Percentiles rank a stretch among this genome's conserved stretches.
These are phyloP conservation scores for Brachionus angularis DNA, from an alignment of 1,140 invertebrate genomes.

Conservation along the genomic window DNA sequence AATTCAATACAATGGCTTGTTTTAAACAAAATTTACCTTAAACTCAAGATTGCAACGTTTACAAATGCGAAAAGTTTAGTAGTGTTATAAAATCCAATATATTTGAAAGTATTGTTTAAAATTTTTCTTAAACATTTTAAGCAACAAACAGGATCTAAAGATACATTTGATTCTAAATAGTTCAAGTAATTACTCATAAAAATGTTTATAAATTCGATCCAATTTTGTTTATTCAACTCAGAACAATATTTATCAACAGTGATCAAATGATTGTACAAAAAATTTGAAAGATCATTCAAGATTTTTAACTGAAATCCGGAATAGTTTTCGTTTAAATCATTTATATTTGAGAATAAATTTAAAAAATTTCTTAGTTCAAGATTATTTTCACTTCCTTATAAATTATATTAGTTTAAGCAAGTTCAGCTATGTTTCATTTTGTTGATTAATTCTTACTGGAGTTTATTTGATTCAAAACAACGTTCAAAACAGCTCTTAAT, in stretches of 20 bases:
- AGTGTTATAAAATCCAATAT: neutral
- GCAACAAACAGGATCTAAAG: neutral
- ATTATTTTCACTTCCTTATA: neutral
- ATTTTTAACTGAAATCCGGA: neutral
- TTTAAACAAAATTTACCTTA: neutral
- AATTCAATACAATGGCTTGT: no score
- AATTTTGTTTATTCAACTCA: constrained; percentile 4
- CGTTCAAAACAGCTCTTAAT: constrained; percentile 8
- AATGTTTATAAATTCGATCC: constrained; percentile 26
- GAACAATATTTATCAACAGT: neutral
- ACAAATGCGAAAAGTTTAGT: constrained; percentile 16
- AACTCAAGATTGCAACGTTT: neutral
- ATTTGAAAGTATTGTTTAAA: neutral
- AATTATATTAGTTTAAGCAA: no score
- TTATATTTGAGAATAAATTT: neutral
- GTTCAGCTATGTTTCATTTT: no score
- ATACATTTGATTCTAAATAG: neutral
- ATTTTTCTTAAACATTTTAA: constrained; percentile 9
- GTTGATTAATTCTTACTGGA: constrained; percentile 25
- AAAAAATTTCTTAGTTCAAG: constrained; percentile 16
- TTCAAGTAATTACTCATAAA: constrained; percentile 33
- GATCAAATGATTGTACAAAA: neutral
- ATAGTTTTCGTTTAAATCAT: neutral
- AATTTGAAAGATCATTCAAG: constrained; percentile 20
- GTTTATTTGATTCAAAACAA: constrained; percentile 17